Evolutionary conservation across 2,888 invertebrate species (phyloP).

Genomic region (Drosophila austrosaltans): DNA sequence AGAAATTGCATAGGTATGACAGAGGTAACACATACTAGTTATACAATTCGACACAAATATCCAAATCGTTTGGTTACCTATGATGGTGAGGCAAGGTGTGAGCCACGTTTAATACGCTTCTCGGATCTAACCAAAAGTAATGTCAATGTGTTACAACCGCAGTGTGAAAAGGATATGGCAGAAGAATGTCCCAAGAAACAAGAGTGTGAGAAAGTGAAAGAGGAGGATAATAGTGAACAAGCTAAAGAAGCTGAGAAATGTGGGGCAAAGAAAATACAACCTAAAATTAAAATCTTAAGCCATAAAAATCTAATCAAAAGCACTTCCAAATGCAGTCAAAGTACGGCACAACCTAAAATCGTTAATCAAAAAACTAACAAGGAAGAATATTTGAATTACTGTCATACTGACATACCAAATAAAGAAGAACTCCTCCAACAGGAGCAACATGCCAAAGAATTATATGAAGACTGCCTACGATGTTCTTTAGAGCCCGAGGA

Average conservation of each 20-base stretch:
- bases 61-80: constrained; percentile 57
- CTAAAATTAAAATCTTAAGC: too few species aligned
- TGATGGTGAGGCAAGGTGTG: constrained; percentile 53
- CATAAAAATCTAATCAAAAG: too few species aligned
- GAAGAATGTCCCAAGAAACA: not conserved
- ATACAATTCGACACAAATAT: constrained; percentile 49
- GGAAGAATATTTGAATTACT: not conserved
- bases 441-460: constrained; percentile 36
- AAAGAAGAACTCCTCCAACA: not conserved
- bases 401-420: not conserved
- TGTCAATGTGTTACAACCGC: not conserved
- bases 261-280: too few species aligned
- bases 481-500: not conserved
- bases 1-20: rapidly evolving
- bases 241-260: too few species aligned
- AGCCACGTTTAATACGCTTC: constrained; percentile 50
- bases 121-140: constrained; percentile 40
- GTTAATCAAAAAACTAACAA: too few species aligned
- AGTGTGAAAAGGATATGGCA: not conserved
- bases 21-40: constrained; percentile 30
- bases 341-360: too few species aligned
- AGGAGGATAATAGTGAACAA: not conserved
- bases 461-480: constrained; percentile 26
- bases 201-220: not conserved
- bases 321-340: too few species aligned